phyloP scores from a whole-genome alignment of 2,888 invertebrate genomes.

The Chaitophorus viminalis region DNA sequence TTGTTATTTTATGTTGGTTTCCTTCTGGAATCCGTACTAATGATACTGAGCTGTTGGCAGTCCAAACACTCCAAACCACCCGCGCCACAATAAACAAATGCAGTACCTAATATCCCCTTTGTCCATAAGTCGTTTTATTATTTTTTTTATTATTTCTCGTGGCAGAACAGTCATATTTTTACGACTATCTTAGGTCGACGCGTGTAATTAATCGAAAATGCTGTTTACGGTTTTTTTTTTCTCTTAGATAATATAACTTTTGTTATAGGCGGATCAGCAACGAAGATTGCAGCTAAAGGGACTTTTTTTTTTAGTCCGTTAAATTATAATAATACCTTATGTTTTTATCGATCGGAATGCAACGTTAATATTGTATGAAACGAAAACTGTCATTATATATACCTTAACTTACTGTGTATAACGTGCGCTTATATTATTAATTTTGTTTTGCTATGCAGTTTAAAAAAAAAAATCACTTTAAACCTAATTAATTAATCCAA shows the following conservation, averaged over 20 bases:
- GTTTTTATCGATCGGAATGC: background rate
- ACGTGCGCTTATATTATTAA: background rate
- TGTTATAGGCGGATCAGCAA: too few relatives aligned
- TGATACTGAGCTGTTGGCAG: background rate
- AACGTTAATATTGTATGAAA: background rate
- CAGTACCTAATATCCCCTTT: background rate
- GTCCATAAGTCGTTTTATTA: background rate
- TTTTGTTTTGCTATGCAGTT: background rate
- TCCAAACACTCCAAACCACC: background rate
- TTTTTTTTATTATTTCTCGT: background rate
- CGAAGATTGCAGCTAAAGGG: too few relatives aligned
- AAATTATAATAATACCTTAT: background rate
- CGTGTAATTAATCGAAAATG: background rate
- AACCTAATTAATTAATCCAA: background rate
- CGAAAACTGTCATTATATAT: too few relatives aligned
- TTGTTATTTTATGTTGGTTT: background rate
- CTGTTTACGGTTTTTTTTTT: background rate
- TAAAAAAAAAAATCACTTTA: background rate
- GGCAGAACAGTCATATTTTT: too few relatives aligned
- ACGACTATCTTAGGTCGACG: background rate
- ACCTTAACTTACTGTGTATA: background rate
- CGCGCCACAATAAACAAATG: background rate
- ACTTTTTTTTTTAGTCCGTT: too few relatives aligned
- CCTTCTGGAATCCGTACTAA: constrained; percentile 17
- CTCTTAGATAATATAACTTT: too few relatives aligned